These are phyloP conservation scores for Oncorhynchus kisutch DNA, from an alignment of 2,113 vertebrate genomes.

Conservation along the genomic window DNA sequence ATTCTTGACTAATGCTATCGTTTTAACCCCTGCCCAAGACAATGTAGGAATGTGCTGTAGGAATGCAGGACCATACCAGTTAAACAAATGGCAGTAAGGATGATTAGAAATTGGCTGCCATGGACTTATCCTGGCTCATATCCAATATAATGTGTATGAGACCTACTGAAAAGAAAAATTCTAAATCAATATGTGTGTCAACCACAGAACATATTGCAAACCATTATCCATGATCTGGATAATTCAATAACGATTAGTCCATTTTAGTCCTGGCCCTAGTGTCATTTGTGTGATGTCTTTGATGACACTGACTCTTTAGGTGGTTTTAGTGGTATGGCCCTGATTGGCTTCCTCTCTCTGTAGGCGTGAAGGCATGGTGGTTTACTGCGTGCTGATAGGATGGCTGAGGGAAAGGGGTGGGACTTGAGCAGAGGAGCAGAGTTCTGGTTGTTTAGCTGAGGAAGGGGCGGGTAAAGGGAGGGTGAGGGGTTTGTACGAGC, in stretches of 20 bases:
- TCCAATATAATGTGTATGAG: not conserved
- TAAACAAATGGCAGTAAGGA: not conserved
- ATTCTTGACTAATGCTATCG: slow-evolving; percentile 26
- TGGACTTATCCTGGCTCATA: not conserved
- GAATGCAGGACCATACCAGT: slow-evolving; percentile 55
- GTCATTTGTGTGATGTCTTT: too few relatives aligned
- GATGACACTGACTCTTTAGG: not conserved
- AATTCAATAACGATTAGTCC: not conserved
- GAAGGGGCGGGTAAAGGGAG: slow-evolving; percentile 4
- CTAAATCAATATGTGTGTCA: too few relatives aligned
- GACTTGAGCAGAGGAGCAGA: slow-evolving; percentile 32
- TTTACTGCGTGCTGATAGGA: slow-evolving; percentile 34
- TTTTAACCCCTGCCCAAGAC: slow-evolving; percentile 44
- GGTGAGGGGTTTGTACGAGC: slow-evolving; percentile 53
- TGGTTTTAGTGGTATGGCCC: slow-evolving; percentile 37
- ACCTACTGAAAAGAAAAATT: not conserved
- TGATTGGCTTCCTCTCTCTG: slow-evolving; percentile 8
- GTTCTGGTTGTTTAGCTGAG: slow-evolving; percentile 39
- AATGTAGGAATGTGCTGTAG: not conserved
- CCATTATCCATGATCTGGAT: too few relatives aligned
- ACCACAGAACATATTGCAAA: too few relatives aligned
- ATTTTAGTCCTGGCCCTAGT: not conserved
- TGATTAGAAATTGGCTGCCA: not conserved
- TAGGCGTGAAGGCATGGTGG: slow-evolving; percentile 1
- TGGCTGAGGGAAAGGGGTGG: slow-evolving; percentile 8